phyloP scores from a whole-genome alignment of 2,797 vertebrate genomes.

The Myiothlypis chrysogaster region DNA sequence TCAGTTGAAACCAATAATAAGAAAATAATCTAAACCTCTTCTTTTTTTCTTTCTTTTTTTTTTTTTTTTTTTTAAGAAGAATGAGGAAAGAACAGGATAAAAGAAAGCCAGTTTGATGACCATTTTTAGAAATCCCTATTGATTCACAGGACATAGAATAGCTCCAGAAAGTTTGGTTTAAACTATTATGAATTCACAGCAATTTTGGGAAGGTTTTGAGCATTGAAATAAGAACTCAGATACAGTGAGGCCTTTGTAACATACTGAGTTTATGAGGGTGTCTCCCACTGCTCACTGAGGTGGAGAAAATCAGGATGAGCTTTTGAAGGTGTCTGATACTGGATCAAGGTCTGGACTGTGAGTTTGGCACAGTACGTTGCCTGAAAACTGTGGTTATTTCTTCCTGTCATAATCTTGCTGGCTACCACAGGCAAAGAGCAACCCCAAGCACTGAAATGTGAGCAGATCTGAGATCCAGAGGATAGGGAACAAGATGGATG shows the following conservation, averaged over 20 bases:
- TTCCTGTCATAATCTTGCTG: neutral
- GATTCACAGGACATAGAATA: neutral
- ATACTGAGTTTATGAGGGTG: neutral
- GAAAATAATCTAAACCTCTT: neutral
- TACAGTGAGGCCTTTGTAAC: accelerated
- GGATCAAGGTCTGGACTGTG: neutral
- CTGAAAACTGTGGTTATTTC: neutral
- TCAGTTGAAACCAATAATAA: neutral
- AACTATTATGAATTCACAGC: neutral
- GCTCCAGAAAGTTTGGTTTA: neutral
- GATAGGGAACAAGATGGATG: neutral
- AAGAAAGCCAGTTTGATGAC: neutral
- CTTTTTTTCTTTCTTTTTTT: no score
- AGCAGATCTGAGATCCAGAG: neutral
- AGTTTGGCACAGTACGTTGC: neutral
- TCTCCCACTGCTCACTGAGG: neutral
- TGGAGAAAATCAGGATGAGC: neutral
- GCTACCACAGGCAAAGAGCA: neutral
- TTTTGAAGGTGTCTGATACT: neutral
- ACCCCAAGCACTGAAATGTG: neutral
- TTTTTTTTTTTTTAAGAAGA: neutral
- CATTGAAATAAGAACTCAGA: neutral
- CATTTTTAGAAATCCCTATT: neutral
- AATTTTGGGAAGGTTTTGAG: neutral
- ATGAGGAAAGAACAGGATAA: neutral